Percentiles rank a stretch among this genome's conserved stretches.
These are phyloP conservation scores for Branchinecta sandiegonensis DNA, from an alignment of 2,888 invertebrate genomes.

Conservation along the genomic window DNA sequence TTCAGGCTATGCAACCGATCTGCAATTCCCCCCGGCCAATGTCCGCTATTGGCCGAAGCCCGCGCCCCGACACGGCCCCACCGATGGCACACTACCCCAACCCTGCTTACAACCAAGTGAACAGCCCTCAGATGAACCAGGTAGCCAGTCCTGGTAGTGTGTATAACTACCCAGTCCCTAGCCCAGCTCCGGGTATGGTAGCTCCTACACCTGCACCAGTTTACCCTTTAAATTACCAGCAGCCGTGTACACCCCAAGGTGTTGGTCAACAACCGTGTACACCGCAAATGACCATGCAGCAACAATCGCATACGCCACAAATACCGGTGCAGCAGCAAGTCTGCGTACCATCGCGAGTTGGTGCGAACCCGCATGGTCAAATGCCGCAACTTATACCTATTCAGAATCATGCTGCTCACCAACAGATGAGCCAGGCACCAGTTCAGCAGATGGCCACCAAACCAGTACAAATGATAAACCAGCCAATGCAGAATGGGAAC, in stretches of 20 bases:
- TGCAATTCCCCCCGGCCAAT: slow-evolving; percentile 18
- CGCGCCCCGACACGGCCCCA: slow-evolving; percentile 23
- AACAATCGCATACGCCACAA: slow-evolving; percentile 27
- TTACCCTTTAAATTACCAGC: slow-evolving; percentile 22
- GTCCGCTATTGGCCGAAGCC: slow-evolving; percentile 18
- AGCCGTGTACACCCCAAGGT: slow-evolving; percentile 20
- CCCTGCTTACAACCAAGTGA: slow-evolving; percentile 25
- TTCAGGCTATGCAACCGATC: slow-evolving; percentile 17
- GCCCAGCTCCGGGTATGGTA: slow-evolving; percentile 21
- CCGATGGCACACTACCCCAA: slow-evolving; percentile 24
- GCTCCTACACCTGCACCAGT: slow-evolving; percentile 19
- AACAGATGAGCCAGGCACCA: not conserved
- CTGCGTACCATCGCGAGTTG: slow-evolving; percentile 25
- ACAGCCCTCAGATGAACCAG: slow-evolving; percentile 5
- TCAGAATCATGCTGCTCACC: not conserved
- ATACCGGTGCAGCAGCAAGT: slow-evolving; percentile 24
- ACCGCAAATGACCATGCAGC: slow-evolving; percentile 20
- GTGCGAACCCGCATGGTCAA: slow-evolving; percentile 9
- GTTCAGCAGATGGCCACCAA: not conserved
- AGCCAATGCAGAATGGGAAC: slow-evolving; percentile 16
- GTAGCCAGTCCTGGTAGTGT: slow-evolving; percentile 24
- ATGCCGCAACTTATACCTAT: not conserved
- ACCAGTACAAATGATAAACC: not conserved
- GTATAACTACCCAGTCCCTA: slow-evolving; percentile 21
- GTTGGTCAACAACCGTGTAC: slow-evolving; percentile 17